phyloP scores from a whole-genome alignment of 2,888 invertebrate species.

The Aspidiotus rigidus region DNA sequence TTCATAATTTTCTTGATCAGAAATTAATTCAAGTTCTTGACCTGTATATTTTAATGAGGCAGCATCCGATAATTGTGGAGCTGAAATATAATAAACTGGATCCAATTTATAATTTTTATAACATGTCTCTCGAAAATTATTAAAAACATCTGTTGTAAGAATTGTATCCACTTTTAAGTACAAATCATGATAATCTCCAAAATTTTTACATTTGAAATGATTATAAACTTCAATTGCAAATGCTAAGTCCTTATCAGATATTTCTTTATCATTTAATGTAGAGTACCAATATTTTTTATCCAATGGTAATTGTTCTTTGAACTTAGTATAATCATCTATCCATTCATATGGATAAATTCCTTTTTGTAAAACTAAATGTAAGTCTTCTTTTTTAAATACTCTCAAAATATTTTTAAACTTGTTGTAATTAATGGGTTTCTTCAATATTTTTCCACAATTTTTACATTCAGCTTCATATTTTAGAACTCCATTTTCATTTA shows the following conservation, averaged over 20 bases:
- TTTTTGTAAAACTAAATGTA: constrained; percentile 15
- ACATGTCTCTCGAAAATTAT: constrained; percentile 19
- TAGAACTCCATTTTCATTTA: constrained; percentile 18
- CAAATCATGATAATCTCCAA: constrained; percentile 14
- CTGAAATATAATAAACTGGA: constrained; percentile 17
- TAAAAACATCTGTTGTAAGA: constrained; percentile 13
- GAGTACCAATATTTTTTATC: constrained; percentile 4
- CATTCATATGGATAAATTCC: constrained; percentile 13
- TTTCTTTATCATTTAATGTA: constrained; percentile 14
- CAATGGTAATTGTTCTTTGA: constrained; percentile 11
- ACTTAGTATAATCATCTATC: constrained; percentile 15
- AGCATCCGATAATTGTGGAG: constrained; percentile 15
- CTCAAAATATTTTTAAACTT: constrained; percentile 17
- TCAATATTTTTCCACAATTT: constrained; percentile 15
- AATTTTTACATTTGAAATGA: constrained; percentile 18
- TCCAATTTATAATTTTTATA: constrained; percentile 15
- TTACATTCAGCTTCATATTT: constrained; percentile 19
- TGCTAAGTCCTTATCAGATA: constrained; percentile 20
- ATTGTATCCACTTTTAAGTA: constrained; percentile 16
- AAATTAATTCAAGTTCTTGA: constrained; percentile 17
- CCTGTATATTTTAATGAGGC: constrained; percentile 19
- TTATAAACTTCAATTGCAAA: constrained; percentile 16
- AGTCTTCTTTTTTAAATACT: constrained; percentile 6
- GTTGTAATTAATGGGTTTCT: constrained; percentile 11
- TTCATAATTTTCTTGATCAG: constrained; percentile 19